These are phyloP conservation scores for Kryptolebias ocellatus DNA, from an alignment of 2,797 vertebrate genomes.

Conservation along the genomic window DNA sequence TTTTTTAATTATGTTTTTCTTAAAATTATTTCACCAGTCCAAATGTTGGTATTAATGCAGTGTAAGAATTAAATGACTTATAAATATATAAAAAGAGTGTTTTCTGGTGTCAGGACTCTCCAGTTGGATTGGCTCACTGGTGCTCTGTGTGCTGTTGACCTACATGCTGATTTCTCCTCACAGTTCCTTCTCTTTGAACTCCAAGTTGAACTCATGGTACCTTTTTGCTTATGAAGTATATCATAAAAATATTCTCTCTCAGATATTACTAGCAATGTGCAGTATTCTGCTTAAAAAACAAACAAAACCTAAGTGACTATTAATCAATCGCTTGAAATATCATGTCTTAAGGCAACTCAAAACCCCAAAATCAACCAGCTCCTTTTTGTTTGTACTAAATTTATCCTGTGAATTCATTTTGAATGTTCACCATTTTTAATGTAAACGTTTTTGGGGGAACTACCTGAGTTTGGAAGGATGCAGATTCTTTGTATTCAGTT, in stretches of 20 bases:
- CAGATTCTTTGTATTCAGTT: not conserved
- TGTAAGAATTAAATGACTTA: constrained; percentile 10
- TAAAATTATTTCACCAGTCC: too few species aligned
- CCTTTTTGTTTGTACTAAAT: constrained; percentile 9
- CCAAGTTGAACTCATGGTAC: constrained; percentile 19
- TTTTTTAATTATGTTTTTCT: too few species aligned
- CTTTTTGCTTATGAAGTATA: constrained; percentile 13
- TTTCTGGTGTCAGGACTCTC: constrained; percentile 62
- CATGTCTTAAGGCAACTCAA: not conserved
- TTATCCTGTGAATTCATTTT: constrained; percentile 12
- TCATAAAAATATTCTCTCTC: not conserved
- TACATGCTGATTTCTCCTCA: constrained; percentile 68
- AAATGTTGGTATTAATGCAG: not conserved
- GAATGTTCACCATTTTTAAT: constrained; percentile 2
- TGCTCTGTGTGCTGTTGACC: constrained; percentile 64
- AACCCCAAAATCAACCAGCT: not conserved
- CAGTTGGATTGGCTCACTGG: constrained; percentile 65
- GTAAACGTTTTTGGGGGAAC: constrained; percentile 14
- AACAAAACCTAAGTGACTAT: not conserved
- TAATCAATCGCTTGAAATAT: not conserved
- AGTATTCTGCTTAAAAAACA: not conserved
- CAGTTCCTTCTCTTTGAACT: constrained; percentile 54
- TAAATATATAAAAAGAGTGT: constrained; percentile 53
- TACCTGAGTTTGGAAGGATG: not conserved
- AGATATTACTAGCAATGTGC: not conserved